Percentiles rank a stretch among this genome's conserved stretches.
Evolutionary conservation across 2,113 vertebrate genomes (phyloP).

Genomic region (Psilopogon haemacephalus): DNA sequence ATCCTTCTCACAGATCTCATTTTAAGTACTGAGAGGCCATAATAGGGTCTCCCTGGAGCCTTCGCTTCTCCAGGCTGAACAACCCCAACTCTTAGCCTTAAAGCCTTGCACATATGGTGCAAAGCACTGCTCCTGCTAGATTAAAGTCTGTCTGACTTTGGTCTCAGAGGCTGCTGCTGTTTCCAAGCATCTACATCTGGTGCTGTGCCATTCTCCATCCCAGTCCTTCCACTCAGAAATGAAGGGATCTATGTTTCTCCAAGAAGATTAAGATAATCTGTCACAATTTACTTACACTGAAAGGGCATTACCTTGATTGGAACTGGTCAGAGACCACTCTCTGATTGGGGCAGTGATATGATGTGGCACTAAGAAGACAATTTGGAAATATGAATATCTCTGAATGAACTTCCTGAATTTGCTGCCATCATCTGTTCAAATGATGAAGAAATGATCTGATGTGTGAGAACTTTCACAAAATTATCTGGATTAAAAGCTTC

Average conservation of each 20-base stretch:
- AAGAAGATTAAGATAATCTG: neutral
- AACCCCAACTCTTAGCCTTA: too few species aligned
- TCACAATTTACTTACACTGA: neutral
- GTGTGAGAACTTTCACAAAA: neutral
- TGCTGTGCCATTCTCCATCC: neutral
- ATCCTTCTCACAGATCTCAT: too few species aligned
- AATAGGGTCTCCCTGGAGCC: too few species aligned
- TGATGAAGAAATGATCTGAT: neutral
- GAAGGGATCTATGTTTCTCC: neutral
- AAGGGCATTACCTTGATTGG: conserved; percentile 6
- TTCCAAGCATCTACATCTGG: neutral
- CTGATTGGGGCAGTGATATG: neutral
- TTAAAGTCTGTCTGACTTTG: neutral
- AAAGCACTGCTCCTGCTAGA: neutral
- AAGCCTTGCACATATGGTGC: neutral
- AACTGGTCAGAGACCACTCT: neutral
- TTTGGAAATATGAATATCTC: neutral
- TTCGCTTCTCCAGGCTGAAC: too few species aligned
- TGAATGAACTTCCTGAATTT: conserved; percentile 17
- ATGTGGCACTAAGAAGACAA: neutral
- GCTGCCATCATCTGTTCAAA: conserved; percentile 61
- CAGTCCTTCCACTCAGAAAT: neutral
- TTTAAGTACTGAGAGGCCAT: too few species aligned
- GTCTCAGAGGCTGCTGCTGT: neutral
- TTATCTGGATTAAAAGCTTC: neutral